Percentiles rank a stretch among this genome's conserved stretches.
Evolutionary conservation across 2,113 vertebrate species (phyloP).

Genomic region (Siphamia tubifer): DNA sequence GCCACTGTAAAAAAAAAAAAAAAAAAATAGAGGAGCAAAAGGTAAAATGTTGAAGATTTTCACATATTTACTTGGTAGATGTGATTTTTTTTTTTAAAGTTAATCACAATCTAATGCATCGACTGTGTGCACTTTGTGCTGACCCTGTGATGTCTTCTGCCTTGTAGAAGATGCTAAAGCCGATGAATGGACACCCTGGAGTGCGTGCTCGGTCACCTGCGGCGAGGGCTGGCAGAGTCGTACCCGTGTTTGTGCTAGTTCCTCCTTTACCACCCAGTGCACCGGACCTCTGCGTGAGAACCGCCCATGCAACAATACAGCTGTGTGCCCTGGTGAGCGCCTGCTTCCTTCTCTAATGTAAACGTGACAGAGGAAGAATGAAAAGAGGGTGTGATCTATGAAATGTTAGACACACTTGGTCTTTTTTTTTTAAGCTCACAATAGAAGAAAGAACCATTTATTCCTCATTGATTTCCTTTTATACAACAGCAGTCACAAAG

Average conservation of each 20-base stretch:
- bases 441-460: conserved; percentile 4
- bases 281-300: conserved; percentile 92
- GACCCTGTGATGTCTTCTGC: not conserved
- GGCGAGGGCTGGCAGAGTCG: conserved; percentile 95
- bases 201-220: conserved; percentile 90
- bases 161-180: conserved; percentile 81
- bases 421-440: conserved; percentile 5
- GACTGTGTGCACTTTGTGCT: not conserved
- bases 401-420: not conserved
- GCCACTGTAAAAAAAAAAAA: too few relatives aligned
- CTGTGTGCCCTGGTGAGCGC: conserved; percentile 88
- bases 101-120: too few relatives aligned
- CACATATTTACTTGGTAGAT: too few relatives aligned
- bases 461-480: conserved; percentile 2
- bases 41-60: too few relatives aligned
- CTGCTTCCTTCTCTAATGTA: not conserved
- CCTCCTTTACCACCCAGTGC: conserved; percentile 91
- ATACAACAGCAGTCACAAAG: not conserved
- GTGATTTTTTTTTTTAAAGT: too few relatives aligned
- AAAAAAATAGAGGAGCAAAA: not conserved
- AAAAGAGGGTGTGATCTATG: not conserved
- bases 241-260: conserved; percentile 89
- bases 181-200: conserved; percentile 97
- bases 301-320: conserved; percentile 93
- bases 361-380: not conserved